phyloP scores from a whole-genome alignment of 2,797 vertebrate genomes.

The Hybognathus amarus region DNA sequence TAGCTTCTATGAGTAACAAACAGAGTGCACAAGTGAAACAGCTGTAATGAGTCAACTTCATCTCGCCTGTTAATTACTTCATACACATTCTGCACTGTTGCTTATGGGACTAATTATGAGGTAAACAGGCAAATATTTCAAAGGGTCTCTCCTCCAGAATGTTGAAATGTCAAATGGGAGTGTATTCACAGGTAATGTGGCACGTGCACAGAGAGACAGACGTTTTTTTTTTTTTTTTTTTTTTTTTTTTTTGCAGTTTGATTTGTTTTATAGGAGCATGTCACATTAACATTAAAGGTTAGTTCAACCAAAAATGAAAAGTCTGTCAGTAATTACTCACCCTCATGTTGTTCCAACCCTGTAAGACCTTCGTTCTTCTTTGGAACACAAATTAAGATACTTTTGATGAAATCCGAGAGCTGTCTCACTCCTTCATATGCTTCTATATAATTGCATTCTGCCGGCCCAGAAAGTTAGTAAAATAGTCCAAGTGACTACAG shows the following conservation, averaged over 20 bases:
- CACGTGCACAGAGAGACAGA: conserved; percentile 43
- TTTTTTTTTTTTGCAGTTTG: neutral
- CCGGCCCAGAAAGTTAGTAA: too few relatives aligned
- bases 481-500: too few relatives aligned
- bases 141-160: conserved; percentile 22
- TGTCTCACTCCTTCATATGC: too few relatives aligned
- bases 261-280: conserved; percentile 56
- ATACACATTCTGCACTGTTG: conserved; percentile 30
- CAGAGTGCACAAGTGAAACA: neutral
- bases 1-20: neutral
- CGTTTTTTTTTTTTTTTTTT: conserved; percentile 16
- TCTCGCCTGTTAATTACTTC: conserved; percentile 32
- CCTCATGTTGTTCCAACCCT: too few relatives aligned
- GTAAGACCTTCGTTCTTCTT: too few relatives aligned
- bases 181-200: conserved; percentile 34
- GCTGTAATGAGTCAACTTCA: conserved; percentile 22
- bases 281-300: conserved; percentile 38
- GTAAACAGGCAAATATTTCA: conserved; percentile 7
- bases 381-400: too few relatives aligned
- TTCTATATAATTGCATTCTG: too few relatives aligned
- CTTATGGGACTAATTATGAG: conserved; percentile 41
- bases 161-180: conserved; percentile 35
- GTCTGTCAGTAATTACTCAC: too few relatives aligned
- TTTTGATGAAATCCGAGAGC: too few relatives aligned
- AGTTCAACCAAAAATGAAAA: too few relatives aligned